These are phyloP conservation scores for Eupelmus urozonus DNA, from an alignment of 2,888 invertebrate genomes.

Conservation along the genomic window DNA sequence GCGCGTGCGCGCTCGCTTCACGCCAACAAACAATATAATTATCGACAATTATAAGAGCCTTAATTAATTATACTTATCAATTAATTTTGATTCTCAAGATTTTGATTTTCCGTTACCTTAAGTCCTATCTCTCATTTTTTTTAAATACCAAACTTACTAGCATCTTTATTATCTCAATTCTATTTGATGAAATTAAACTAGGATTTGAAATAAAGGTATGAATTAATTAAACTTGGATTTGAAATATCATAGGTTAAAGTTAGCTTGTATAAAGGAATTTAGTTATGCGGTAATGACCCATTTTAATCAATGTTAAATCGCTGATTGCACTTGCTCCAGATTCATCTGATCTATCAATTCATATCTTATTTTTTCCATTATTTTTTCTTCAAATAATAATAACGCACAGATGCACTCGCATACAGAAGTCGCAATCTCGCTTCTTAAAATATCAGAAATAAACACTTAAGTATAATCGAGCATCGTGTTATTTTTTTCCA, in stretches of 20 bases:
- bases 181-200: not conserved
- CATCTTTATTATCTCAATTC: not conserved
- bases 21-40: constrained; percentile 71
- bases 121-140: constrained; percentile 57
- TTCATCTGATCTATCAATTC: constrained; percentile 20
- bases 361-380: constrained; percentile 13
- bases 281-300: not conserved
- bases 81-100: constrained; percentile 74
- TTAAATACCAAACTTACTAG: not conserved
- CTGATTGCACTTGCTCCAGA: constrained; percentile 58
- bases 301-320: constrained; percentile 34
- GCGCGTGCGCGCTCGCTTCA: no score
- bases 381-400: constrained; percentile 8
- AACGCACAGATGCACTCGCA: constrained; percentile 56
- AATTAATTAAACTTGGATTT: no score
- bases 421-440: constrained; percentile 27
- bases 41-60: constrained; percentile 69
- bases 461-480: constrained; percentile 54
- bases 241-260: no score
- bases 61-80: constrained; percentile 68
- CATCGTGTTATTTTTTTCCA: constrained; percentile 21
- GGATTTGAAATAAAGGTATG: not conserved
- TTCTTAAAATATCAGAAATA: constrained; percentile 50
- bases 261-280: not conserved
- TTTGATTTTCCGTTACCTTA: constrained; percentile 68